Conservation (phyloP, 2,797 vertebrate species). For the Ptychadena robeensis region DNA sequence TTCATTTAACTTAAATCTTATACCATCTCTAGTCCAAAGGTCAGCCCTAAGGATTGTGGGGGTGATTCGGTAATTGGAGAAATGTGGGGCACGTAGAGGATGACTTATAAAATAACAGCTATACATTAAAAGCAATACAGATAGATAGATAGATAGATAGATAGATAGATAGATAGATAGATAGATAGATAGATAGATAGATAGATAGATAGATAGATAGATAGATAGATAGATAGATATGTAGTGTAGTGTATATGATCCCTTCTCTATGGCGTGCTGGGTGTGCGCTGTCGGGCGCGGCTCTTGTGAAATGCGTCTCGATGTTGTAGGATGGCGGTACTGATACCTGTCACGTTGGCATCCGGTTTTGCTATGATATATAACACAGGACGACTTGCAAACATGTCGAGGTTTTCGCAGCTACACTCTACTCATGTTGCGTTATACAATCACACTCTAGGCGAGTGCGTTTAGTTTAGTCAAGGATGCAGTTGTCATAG, state of each 20-base stretch:
- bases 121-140: too few species aligned
- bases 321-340: background rate
- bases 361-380: background rate
- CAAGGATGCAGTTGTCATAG: constrained; percentile 41
- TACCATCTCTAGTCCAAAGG: too few species aligned
- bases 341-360: background rate
- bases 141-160: too few species aligned
- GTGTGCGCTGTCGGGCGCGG: background rate
- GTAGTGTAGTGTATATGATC: background rate
- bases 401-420: background rate
- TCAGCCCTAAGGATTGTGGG: too few species aligned
- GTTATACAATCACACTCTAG: constrained; percentile 29
- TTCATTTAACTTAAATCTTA: too few species aligned
- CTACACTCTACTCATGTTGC: constrained; percentile 24
- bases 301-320: background rate
- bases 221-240: too few species aligned
- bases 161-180: too few species aligned
- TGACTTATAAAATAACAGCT: too few species aligned
- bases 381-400: background rate
- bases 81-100: too few species aligned
- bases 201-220: too few species aligned
- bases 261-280: background rate
- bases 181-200: too few species aligned
- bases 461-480: constrained; percentile 13
- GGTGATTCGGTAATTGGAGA: too few species aligned